These are phyloP conservation scores for Thamnaconus septentrionalis DNA, from an alignment of 2,113 vertebrate genomes.

Conservation along the genomic window DNA sequence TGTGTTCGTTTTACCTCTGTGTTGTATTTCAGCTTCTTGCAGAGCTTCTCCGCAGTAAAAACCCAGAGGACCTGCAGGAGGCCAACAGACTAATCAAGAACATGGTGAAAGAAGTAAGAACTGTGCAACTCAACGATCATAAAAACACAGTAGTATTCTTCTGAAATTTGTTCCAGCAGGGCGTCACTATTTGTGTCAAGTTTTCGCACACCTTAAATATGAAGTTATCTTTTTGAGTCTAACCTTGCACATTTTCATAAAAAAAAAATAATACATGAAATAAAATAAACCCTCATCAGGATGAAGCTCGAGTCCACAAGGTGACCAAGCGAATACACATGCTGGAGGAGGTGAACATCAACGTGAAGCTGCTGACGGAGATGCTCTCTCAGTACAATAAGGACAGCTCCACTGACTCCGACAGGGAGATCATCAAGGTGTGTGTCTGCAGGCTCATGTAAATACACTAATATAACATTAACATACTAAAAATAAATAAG, in stretches of 20 bases:
- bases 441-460: rapidly evolving
- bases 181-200: too few relatives aligned
- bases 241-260: too few relatives aligned
- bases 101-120: conserved; percentile 98
- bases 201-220: background rate
- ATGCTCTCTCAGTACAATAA: conserved; percentile 92
- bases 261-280: too few relatives aligned
- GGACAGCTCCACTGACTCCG: conserved; percentile 85
- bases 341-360: conserved; percentile 92
- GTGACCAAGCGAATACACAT: conserved; percentile 86
- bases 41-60: conserved; percentile 94
- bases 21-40: conserved; percentile 83
- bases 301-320: conserved; percentile 92
- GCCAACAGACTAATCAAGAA: conserved; percentile 98
- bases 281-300: conserved; percentile 68
- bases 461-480: background rate
- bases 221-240: too few relatives aligned
- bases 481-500: background rate
- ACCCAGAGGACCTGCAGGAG: conserved; percentile 95
- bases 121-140: background rate
- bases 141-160: background rate
- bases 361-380: conserved; percentile 90
- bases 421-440: conserved; percentile 94
- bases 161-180: background rate
- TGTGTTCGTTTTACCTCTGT: conserved; percentile 2